Evolutionary conservation across 37 sponge, comb jelly and placozoan genomes (phyloP).

Genomic region (Eunapius fragilis): DNA sequence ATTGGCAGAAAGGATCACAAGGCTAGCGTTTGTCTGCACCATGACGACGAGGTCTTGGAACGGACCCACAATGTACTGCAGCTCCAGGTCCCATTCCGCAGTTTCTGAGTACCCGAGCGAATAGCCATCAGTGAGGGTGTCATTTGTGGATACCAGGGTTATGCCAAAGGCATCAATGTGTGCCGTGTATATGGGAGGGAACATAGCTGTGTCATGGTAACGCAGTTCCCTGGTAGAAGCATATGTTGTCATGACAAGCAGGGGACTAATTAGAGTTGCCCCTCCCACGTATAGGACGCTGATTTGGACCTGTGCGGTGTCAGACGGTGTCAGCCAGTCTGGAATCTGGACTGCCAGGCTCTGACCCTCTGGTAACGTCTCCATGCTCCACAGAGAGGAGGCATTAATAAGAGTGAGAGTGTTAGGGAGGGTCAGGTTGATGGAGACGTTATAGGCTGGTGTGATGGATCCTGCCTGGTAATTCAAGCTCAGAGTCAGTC

Average conservation of each 20-base stretch:
- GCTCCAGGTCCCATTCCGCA: not conserved
- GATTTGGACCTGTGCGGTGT: not conserved
- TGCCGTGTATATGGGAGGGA: not conserved
- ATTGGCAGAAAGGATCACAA: not conserved
- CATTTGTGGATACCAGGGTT: not conserved
- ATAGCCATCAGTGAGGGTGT: not conserved
- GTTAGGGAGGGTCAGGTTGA: not conserved
- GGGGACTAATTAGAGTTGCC: not conserved
- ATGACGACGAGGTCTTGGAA: not conserved
- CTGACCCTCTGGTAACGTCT: not conserved
- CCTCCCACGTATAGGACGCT: not conserved
- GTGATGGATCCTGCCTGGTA: not conserved
- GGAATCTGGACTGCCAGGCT: not conserved
- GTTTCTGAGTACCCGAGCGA: not conserved
- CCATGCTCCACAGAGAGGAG: not conserved
- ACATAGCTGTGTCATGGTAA: not conserved
- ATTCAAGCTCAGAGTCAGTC: not conserved
- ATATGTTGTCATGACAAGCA: not conserved
- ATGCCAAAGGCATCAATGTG: not conserved
- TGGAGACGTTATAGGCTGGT: not conserved
- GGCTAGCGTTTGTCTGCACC: not conserved
- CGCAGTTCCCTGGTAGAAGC: not conserved
- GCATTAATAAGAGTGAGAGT: not conserved
- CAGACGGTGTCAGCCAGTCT: not conserved
- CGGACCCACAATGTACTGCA: not conserved